Evolutionary conservation across 2,797 vertebrate genomes (phyloP), one percentile per base, ranked within the genome.

Genomic region (Myotis myotis): DNA sequence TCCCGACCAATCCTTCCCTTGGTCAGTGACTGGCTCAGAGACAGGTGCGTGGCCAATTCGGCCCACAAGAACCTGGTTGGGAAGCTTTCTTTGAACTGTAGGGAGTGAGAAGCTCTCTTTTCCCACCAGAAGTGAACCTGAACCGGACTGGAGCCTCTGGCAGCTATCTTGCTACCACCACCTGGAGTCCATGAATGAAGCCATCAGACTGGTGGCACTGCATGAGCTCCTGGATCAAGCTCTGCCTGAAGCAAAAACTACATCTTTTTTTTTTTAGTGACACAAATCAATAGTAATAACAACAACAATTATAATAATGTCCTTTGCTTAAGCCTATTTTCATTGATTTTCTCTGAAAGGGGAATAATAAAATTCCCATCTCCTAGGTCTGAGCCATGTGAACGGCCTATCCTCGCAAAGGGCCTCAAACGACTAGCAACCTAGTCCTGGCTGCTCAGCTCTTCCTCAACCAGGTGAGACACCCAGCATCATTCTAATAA

Each of bases 241-340:
- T 60, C 70, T 68, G 12, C 51, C 82, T 53, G 44, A 83, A 87
- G 44, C 72, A 75, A 68, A 19, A 6, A 36, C 16, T 49, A 62
- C 66, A 81, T 85, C 41, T 41, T 6, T 72, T 60, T 28, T 41
- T 62, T 55, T n/a, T 62, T 62, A n/a, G 57, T 82, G 74, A 36
- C 1, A 0, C 47, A 83, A 89, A 12, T 78, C 75, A 79, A 62
- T 30, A 30, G 60, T 62, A 30, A 72, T 33, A 55, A 33, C 41
- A 44, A 41, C 23, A 72, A 83, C 17, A 74, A 62, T 36, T 71
- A 53, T 57, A 41, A 90, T 47, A 79, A 78, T 75, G n/a, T 79
- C 71, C 68, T 94, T 88, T 84, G 16, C 33, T 70, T 66, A 91
- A 49, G 10, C 22, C 41, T 55, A n/a, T 80, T 89, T 95, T 33